Conservation (phyloP, 2,888 invertebrate species). For the Falcaria lacertinaria region DNA sequence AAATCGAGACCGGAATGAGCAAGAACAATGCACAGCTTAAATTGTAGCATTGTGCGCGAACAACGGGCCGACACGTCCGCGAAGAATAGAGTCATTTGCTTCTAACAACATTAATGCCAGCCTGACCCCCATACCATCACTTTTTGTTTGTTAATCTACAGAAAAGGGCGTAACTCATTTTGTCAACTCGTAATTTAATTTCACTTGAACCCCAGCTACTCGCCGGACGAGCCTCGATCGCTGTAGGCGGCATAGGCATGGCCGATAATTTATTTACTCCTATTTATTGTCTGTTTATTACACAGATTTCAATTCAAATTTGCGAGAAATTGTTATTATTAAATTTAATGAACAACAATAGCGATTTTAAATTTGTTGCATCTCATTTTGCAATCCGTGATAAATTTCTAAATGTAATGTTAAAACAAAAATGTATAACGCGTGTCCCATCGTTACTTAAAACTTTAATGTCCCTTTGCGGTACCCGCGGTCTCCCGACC, state of each 20-base stretch:
- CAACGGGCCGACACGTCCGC: constrained; percentile 47
- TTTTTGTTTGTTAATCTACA: constrained; percentile 80
- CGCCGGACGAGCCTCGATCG: constrained; percentile 28
- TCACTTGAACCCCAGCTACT: constrained; percentile 63
- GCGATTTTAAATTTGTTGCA: no score
- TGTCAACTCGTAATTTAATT: constrained; percentile 78
- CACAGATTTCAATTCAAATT: constrained; percentile 38
- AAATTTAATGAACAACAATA: no score
- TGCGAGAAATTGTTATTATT: constrained; percentile 22
- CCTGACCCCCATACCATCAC: constrained; percentile 75
- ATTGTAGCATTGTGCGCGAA: constrained; percentile 66
- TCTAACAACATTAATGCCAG: constrained; percentile 71
- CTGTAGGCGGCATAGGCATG: constrained; percentile 52
- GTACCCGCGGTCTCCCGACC: constrained; percentile 41
- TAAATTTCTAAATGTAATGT: no score
- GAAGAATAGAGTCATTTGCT: constrained; percentile 77
- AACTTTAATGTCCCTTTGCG: constrained; percentile 47
- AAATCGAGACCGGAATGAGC: constrained; percentile 60
- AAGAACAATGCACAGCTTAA: constrained; percentile 69
- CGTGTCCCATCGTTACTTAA: constrained; percentile 43
- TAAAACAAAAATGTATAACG: constrained; percentile 35
- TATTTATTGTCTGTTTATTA: constrained; percentile 57
- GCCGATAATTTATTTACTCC: constrained; percentile 57
- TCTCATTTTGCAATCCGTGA: constrained; percentile 21
- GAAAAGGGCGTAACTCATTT: constrained; percentile 79